Evolutionary conservation across 1,140 invertebrate genomes (phyloP).

Genomic region (Lasaia peninsularis): DNA sequence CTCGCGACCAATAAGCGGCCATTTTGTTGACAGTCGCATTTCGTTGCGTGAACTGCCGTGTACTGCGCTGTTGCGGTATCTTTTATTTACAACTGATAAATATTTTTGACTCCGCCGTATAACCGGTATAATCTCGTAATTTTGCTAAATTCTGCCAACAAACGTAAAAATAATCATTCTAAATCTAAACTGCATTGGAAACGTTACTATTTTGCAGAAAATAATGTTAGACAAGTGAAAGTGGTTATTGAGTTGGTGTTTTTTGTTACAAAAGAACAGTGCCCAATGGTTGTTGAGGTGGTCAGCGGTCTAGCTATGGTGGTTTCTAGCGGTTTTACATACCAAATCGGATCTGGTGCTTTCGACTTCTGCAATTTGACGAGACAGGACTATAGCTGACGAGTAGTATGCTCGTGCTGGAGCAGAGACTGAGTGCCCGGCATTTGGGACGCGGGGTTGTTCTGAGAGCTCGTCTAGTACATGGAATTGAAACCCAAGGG

Average conservation of each 20-base stretch:
- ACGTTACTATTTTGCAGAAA: conserved; percentile 14
- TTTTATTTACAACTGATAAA: conserved; percentile 43
- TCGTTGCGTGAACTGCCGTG: conserved; percentile 37
- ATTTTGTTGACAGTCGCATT: conserved; percentile 48
- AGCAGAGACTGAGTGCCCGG: conserved; percentile 66
- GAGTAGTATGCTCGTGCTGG: conserved; percentile 69
- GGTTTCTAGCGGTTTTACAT: conserved; percentile 43
- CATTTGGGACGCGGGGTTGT: conserved; percentile 56
- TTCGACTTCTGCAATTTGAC: conserved; percentile 69
- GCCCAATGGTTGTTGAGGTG: conserved; percentile 66
- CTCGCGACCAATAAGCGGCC: conserved; percentile 61
- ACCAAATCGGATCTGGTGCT: conserved; percentile 55
- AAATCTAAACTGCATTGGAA: not conserved
- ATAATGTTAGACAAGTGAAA: conserved; percentile 74
- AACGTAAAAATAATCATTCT: conserved; percentile 14
- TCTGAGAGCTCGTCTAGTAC: conserved; percentile 53
- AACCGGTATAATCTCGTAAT: conserved; percentile 43
- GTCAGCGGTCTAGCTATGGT: conserved; percentile 59
- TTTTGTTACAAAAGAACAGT: conserved; percentile 27
- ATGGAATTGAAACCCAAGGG: conserved; percentile 55
- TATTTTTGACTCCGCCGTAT: conserved; percentile 27
- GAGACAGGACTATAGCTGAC: conserved; percentile 73
- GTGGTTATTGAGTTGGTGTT: conserved; percentile 27
- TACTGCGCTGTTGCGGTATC: conserved; percentile 37
- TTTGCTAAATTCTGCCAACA: conserved; percentile 7